phyloP scores from a whole-genome alignment of 1,140 invertebrate genomes.

The Ceratosolen solmsi region DNA sequence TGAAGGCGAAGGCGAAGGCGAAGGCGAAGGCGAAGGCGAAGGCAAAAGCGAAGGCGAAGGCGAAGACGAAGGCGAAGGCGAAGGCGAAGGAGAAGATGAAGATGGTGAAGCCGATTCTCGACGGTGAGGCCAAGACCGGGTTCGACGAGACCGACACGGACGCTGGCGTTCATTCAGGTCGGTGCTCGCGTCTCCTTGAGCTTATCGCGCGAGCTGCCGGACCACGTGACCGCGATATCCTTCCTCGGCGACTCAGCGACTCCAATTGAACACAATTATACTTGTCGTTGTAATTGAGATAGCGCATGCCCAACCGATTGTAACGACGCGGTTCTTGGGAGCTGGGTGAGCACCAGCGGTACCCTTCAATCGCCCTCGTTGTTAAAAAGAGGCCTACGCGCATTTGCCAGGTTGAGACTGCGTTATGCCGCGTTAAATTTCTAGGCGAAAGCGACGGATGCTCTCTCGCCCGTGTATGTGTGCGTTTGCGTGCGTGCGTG shows the following conservation, averaged over 20 bases:
- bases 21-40: constrained; percentile 52
- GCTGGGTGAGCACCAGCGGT: too few species aligned
- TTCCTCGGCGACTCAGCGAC: neutral
- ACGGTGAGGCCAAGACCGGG: constrained; percentile 50
- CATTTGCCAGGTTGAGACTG: too few species aligned
- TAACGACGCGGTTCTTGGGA: too few species aligned
- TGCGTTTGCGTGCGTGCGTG: too few species aligned
- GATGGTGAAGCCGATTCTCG: constrained; percentile 49
- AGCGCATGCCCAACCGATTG: too few species aligned
- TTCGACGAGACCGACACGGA: constrained; percentile 72
- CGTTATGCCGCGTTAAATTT: too few species aligned
- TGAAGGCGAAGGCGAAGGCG: constrained; percentile 35
- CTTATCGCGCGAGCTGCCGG: neutral
- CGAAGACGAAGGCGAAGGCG: constrained; percentile 37
- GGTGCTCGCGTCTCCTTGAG: constrained; percentile 3
- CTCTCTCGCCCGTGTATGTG: too few species aligned
- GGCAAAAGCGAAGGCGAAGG: too few species aligned
- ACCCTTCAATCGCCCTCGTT: too few species aligned
- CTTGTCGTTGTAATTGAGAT: too few species aligned
- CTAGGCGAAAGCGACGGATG: too few species aligned
- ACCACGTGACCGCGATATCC: neutral
- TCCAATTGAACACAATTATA: neutral
- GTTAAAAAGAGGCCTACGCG: too few species aligned
- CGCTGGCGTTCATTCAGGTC: constrained; percentile 79
- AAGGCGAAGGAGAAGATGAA: neutral